Evolutionary conservation across 2,797 vertebrate genomes (phyloP), one percentile per base, ranked within the genome.

Genomic region (Typhlichthys eigenmanni): DNA sequence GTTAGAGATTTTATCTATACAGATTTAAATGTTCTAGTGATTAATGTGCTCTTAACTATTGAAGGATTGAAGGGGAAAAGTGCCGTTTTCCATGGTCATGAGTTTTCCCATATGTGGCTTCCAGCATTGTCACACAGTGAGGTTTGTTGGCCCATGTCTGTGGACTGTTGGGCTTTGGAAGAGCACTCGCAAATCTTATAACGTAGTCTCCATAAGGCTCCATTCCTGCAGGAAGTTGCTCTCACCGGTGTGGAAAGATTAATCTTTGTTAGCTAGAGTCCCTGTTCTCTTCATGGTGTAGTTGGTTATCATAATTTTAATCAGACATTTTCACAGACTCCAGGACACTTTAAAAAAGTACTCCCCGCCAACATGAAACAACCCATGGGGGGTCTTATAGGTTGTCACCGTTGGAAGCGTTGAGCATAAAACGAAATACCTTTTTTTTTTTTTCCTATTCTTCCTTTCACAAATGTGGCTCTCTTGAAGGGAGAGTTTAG

Each of bases 351-450:
- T 74, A 81, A 78, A 78, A 72, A 75, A 63, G 74, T 82, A 60
- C 64, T 82, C 85, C 73, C 52, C 75, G 76, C 77, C 76, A 85
- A 82, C 60, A 71, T 79, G 78, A 85, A 85, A 78, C 45, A 71
- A 85, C 70, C 78, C 76, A 74, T 77, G 73, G 79, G 85, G 87
- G 79, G 73, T 83, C 78, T 89, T 92, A 87, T 92, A 93, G 90
- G 90, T 92, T 80, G 83, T 87, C 91, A 81, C 66, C 86, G 88
- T 67, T 89, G 91, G 91, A 91, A 86, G 87, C 84, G 87, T 87
- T 71, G 81, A 86, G 74, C 74, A 70, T 84, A 81, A 81, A 88
- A 79, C 75, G 74, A 81, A 81, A 81, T 74, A 32, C 1, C 13
- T 49, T 7, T 65, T 73, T 80, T 74, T 78, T 51, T 61, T 69